These are phyloP conservation scores for Brachyistius frenatus DNA, from an alignment of 2,113 vertebrate species.

Conservation along the genomic window DNA sequence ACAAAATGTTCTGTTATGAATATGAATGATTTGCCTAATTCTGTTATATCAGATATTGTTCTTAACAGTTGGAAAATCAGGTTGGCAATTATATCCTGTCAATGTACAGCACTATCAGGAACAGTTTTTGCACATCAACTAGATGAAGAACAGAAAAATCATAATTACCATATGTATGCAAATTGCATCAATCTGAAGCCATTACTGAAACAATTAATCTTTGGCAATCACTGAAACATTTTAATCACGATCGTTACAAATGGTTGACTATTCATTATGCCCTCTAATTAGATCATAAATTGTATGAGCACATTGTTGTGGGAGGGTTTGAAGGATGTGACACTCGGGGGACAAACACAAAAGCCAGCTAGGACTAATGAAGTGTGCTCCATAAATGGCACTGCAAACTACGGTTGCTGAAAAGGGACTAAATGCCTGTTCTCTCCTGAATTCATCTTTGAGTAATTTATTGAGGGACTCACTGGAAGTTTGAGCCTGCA, in stretches of 20 bases:
- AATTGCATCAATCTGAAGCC: conserved; percentile 73
- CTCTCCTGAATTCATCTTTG: conserved; percentile 29
- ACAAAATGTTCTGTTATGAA: background rate
- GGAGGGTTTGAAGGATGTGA: conserved; percentile 64
- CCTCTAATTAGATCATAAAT: conserved; percentile 81
- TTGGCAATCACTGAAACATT: conserved; percentile 77
- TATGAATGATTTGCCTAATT: background rate
- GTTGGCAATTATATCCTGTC: conserved; percentile 6
- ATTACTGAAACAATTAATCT: conserved; percentile 81
- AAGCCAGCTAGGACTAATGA: conserved; percentile 55
- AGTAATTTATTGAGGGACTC: conserved; percentile 56
- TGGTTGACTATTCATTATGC: conserved; percentile 80
- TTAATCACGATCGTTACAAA: conserved; percentile 78
- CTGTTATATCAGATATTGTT: background rate
- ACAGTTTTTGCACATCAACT: conserved; percentile 46
- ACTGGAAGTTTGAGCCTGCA: conserved; percentile 17
- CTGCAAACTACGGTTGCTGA: conserved; percentile 28
- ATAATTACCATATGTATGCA: conserved; percentile 76
- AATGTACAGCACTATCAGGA: conserved; percentile 23
- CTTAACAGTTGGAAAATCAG: background rate
- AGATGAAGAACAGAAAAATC: conserved; percentile 58
- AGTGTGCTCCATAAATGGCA: conserved; percentile 35
- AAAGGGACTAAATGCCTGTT: conserved; percentile 40
- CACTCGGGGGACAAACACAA: conserved; percentile 60
- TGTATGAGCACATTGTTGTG: conserved; percentile 71